Conservation (phyloP, 2,888 invertebrate species). For the Tipula confusa region DNA sequence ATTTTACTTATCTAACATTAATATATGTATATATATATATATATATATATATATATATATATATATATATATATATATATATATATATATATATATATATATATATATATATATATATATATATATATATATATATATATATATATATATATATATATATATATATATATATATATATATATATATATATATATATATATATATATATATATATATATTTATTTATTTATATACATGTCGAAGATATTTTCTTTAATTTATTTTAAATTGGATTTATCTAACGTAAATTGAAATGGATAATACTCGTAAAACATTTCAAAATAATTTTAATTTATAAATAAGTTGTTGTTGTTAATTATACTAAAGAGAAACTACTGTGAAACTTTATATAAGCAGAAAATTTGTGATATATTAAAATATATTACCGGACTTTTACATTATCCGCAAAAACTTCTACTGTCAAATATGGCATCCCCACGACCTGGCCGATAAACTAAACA, state of each 20-base stretch:
- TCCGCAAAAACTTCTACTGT: too few species aligned
- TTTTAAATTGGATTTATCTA: background rate
- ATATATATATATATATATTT: background rate
- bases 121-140: background rate
- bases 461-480: too few species aligned
- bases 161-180: background rate
- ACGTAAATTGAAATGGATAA: background rate
- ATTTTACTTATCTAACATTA: background rate
- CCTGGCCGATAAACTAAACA: too few species aligned
- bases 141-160: background rate
- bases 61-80: slow-evolving; percentile 6
- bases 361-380: too few species aligned
- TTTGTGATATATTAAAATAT: too few species aligned
- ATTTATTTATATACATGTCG: background rate
- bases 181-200: background rate
- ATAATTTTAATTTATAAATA: background rate
- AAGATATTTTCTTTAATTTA: background rate
- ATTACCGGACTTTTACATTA: too few species aligned
- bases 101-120: slow-evolving; percentile 6
- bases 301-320: background rate
- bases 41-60: slow-evolving; percentile 6
- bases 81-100: slow-evolving; percentile 6
- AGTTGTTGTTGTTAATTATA: too few species aligned
- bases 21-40: background rate
- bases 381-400: too few species aligned